Evolutionary conservation across 2,888 invertebrate genomes (phyloP), one percentile per base, ranked within the genome.

Genomic region (Arge pagana): DNA sequence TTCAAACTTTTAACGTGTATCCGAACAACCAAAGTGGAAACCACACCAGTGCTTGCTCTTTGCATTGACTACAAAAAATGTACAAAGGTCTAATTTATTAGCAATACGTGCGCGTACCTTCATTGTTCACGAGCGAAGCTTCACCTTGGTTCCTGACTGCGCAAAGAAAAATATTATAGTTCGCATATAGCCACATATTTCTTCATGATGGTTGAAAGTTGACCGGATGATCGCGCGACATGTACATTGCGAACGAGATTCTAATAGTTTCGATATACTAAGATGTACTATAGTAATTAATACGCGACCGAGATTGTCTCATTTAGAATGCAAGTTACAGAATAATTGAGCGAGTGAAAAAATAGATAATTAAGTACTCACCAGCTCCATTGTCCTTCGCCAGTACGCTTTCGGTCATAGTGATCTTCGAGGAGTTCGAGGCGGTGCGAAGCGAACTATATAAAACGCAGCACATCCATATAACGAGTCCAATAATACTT

Each of bases 391-490:
- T 88, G 60, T 89, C 88, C 72, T 88, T 85, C 48, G 86, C 84
- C 40, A 90, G 81, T 64, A 90, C 85, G 64, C 87, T 88, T 35
- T 91, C 90, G 0, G 89, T 85, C 85, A 93, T 89, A 23, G 93
- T 93, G 58, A 98, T 87, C 78, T 92, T 93, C 19, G 95, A 94
- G 0, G 93, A 91, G 67, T 89, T 89, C 21, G 93, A 92, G 15
- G 96, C 94, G n/a, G 96, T 93, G 36, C 96, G 87, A 55, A 99
- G 84, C 63, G 95, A 92, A 10, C 98, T 97, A 79, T 99, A 99
- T 49, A 99, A 81, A 48, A 99, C 92, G 77, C 96, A 97, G 68
- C 89, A 83, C 77, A 94, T 87, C 95, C 96, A 99, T 67, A 99
- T 89, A 40, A 89, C 77, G 61, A 99, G 83, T 37, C 96, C 95